phyloP scores from a whole-genome alignment of 2,113 vertebrate genomes.

The Oryzias celebensis region DNA sequence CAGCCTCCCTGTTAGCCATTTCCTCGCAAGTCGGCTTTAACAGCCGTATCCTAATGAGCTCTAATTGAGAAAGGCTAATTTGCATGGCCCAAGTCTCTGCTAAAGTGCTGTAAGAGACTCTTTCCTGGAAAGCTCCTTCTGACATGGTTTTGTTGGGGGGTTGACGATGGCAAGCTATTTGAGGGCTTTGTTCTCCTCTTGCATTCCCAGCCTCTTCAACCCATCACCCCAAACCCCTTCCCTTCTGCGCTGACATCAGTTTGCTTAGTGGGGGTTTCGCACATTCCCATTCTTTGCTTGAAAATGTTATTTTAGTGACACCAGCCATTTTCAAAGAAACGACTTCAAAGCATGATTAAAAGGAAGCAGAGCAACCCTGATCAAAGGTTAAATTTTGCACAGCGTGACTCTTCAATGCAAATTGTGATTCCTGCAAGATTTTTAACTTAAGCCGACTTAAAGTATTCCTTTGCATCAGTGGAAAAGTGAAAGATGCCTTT shows the following conservation, averaged over 20 bases:
- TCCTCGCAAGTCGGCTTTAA: slow-evolving; percentile 67
- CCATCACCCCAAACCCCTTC: slow-evolving; percentile 3
- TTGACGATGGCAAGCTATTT: slow-evolving; percentile 14
- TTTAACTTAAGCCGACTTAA: slow-evolving; percentile 6
- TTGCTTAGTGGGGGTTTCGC: slow-evolving; percentile 16
- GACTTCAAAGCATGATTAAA: slow-evolving; percentile 70
- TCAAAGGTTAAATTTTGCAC: slow-evolving; percentile 73
- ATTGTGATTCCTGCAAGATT: slow-evolving; percentile 25
- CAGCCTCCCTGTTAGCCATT: slow-evolving; percentile 58
- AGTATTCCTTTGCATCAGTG: slow-evolving; percentile 28
- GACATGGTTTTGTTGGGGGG: slow-evolving; percentile 26
- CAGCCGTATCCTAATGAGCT: slow-evolving; percentile 73
- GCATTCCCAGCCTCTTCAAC: slow-evolving; percentile 10
- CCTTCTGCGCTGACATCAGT: slow-evolving; percentile 11
- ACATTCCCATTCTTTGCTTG: slow-evolving; percentile 4
- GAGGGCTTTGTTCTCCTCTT: slow-evolving; percentile 19
- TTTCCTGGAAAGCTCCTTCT: slow-evolving; percentile 55
- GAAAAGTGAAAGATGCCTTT: slow-evolving; percentile 39
- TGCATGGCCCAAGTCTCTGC: slow-evolving; percentile 56
- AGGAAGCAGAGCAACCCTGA: slow-evolving; percentile 60
- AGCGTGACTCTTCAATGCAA: slow-evolving; percentile 50
- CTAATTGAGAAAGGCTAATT: slow-evolving; percentile 71
- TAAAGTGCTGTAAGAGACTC: slow-evolving; percentile 55
- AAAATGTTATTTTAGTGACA: slow-evolving; percentile 61
- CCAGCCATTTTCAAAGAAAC: slow-evolving; percentile 64